Evolutionary conservation across 2,113 vertebrate genomes (phyloP), one percentile per base, ranked within the genome.

Genomic region (Egretta garzetta): DNA sequence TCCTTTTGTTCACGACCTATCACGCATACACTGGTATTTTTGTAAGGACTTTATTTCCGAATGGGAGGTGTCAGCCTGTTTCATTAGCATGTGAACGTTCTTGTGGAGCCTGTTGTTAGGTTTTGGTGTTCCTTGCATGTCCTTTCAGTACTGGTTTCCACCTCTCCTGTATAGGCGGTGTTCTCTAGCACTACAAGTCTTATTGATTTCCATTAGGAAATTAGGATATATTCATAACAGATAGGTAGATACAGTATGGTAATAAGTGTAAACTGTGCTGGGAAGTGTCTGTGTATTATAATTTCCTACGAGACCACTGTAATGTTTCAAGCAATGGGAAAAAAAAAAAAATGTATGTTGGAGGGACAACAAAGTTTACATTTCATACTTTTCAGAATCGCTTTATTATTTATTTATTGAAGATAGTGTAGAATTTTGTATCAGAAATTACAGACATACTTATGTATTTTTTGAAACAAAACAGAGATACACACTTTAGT

Each of bases 331-430:
- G 94, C 91, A 95, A 86, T 80, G 92, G 80, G 74, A 90, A 86
- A 68, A 91, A 47, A 94, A 91, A 66, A 47, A 94, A 90, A 67
- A 75, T 35, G 72, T 97, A 96, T 87, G 96, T 97, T 96, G 93
- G 96, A 93, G 96, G 95, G 96, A 97, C 90, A 89, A 98, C 95
- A 93, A 98, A 97, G 98, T 98, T 98, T 98, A 98, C 98, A 98
- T 98, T 98, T 98, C 98, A 98, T 98, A 98, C 98, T 98, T 98
- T 95, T 92, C 94, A 98, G 97, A 97, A 97, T 98, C 86, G 96
- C 98, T 98, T 98, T 98, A 97, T 98, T 97, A 97, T 98, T 98
- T 98, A 98, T 98, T 98, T 98, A 98, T 98, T 98, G 97, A 98
- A 91, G 82, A 97, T 97, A 98, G 97, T 86, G 93, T 98, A 98